Conservation (phyloP, 2,113 vertebrate species). For the Gopherus flavomarginatus region DNA sequence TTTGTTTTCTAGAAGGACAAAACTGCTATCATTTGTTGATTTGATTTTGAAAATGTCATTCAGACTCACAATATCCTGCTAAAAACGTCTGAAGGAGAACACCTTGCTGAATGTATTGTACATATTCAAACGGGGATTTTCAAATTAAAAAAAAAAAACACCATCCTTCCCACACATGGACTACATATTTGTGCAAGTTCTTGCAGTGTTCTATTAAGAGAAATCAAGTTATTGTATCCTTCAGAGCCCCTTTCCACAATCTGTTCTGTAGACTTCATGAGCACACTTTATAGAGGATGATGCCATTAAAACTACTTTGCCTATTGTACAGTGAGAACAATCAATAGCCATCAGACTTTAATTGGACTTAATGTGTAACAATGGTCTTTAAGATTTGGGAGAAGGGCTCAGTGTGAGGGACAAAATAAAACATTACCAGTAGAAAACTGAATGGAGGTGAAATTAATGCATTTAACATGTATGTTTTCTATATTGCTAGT, state of each 20-base stretch:
- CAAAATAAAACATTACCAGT: neutral
- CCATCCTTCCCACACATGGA: neutral
- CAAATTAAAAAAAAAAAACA: neutral
- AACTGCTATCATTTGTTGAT: neutral
- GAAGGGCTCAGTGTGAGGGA: neutral
- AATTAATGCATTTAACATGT: neutral
- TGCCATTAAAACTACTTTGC: neutral
- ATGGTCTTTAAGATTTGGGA: neutral
- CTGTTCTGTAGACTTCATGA: neutral
- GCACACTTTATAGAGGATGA: neutral
- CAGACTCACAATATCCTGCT: neutral
- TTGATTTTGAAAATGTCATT: neutral
- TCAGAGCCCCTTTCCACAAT: neutral
- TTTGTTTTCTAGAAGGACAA: neutral
- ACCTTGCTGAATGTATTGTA: neutral
- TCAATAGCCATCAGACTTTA: neutral
- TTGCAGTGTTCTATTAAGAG: neutral
- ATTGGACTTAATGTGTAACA: neutral
- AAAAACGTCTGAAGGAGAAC: neutral
- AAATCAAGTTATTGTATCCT: neutral
- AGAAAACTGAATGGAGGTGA: neutral
- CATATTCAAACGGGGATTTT: neutral
- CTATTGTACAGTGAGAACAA: neutral
- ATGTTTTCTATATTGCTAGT: neutral
- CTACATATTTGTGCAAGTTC: neutral